Percentiles rank a stretch among this genome's conserved stretches.
phyloP scores from a whole-genome alignment of 2,797 vertebrate genomes.

The Pangasius mekongensis region DNA sequence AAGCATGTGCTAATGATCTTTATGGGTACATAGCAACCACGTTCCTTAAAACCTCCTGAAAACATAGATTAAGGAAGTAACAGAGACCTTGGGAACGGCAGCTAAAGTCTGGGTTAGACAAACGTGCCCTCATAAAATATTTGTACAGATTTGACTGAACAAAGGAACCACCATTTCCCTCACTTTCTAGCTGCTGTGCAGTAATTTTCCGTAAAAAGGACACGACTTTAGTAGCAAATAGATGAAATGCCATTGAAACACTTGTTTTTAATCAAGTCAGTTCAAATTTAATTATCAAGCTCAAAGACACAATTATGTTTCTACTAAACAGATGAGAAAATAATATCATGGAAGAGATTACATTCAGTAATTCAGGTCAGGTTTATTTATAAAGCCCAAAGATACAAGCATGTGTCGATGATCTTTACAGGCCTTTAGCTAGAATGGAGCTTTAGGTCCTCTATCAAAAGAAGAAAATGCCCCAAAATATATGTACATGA shows the following conservation, averaged over 20 bases:
- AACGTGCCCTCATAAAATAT: neutral
- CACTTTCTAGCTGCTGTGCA: neutral
- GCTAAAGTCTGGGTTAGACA: neutral
- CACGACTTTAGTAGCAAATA: neutral
- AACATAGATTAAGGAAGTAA: neutral
- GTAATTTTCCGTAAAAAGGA: neutral
- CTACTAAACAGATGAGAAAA: neutral
- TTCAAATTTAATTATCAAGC: neutral
- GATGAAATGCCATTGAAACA: neutral
- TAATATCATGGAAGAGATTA: neutral
- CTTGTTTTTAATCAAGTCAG: neutral
- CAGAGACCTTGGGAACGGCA: neutral
- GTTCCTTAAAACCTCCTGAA: neutral
- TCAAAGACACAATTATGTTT: neutral
- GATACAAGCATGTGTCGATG: neutral
- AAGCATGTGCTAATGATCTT: neutral
- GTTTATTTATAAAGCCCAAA: constrained; percentile 5
- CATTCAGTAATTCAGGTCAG: neutral
- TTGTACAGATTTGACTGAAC: neutral
- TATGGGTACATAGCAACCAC: neutral
- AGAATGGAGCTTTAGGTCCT: neutral
- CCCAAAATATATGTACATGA: neutral
- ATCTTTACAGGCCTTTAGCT: neutral
- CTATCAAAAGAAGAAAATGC: neutral
- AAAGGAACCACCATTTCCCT: neutral